phyloP scores from a whole-genome alignment of 1,140 invertebrate genomes.

The Dreissena rostriformis region DNA sequence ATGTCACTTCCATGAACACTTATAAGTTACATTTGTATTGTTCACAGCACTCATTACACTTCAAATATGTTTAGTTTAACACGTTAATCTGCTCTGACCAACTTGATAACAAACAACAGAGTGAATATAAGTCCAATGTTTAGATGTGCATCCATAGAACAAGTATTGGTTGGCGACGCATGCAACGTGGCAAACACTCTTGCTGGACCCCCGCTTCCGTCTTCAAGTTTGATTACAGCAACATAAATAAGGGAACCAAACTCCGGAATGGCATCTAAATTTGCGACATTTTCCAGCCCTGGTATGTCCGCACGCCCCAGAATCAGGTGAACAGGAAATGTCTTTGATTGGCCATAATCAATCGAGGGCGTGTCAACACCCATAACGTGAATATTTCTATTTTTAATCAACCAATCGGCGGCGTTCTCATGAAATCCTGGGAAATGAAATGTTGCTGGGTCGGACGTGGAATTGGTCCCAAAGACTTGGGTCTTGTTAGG shows the following conservation, averaged over 20 bases:
- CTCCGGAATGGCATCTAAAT: conserved; percentile 59
- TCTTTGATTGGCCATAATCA: conserved; percentile 68
- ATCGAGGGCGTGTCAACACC: conserved; percentile 67
- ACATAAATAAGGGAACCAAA: conserved; percentile 63
- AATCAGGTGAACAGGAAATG: conserved; percentile 64
- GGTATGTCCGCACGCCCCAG: conserved; percentile 58
- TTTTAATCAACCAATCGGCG: conserved; percentile 62
- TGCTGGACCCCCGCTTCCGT: conserved; percentile 67
- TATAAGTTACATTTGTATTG: too few species aligned
- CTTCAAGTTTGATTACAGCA: conserved; percentile 59
- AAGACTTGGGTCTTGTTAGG: conserved; percentile 66
- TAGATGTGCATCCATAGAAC: too few species aligned
- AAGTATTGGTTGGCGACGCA: too few species aligned
- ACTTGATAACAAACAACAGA: too few species aligned
- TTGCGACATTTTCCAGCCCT: conserved; percentile 65
- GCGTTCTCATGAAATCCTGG: conserved; percentile 67
- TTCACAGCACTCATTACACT: too few species aligned
- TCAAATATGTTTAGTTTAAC: too few species aligned
- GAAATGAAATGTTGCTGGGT: conserved; percentile 66
- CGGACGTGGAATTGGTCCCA: conserved; percentile 36
- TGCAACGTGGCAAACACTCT: conserved; percentile 59
- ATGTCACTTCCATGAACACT: too few species aligned
- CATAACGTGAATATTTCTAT: conserved; percentile 61
- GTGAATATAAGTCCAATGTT: too few species aligned
- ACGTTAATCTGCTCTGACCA: too few species aligned